phyloP scores from a whole-genome alignment of 2,113 vertebrate genomes.

The Trogon melanurus region DNA sequence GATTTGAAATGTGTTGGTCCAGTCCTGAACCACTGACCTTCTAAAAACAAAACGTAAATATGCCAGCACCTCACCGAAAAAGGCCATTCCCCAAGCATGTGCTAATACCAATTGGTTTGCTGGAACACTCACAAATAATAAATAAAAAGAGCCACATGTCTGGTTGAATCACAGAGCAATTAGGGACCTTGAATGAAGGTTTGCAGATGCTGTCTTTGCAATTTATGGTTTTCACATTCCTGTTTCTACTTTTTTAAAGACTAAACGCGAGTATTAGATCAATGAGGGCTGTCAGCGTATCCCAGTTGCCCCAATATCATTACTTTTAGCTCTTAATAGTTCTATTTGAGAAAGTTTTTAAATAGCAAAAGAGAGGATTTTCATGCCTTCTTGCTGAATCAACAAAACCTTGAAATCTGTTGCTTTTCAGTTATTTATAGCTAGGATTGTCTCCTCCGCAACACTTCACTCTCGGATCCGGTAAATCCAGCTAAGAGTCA shows the following conservation, averaged over 20 bases:
- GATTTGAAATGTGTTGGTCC: not conserved
- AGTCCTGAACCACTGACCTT: not conserved
- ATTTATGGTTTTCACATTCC: not conserved
- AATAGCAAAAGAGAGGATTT: not conserved
- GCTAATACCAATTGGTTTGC: not conserved
- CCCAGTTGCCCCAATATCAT: not conserved
- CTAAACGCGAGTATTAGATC: not conserved
- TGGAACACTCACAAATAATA: slow-evolving; percentile 11
- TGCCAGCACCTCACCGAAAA: not conserved
- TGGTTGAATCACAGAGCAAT: slow-evolving; percentile 11
- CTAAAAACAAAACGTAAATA: not conserved
- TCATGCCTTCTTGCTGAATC: slow-evolving; percentile 2
- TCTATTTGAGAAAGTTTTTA: not conserved
- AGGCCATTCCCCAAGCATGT: not conserved
- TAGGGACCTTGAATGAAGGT: not conserved
- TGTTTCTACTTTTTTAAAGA: not conserved
- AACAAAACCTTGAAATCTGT: not conserved
- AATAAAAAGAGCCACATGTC: not conserved
- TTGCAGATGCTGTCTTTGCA: slow-evolving; percentile 24
- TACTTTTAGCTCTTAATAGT: not conserved
- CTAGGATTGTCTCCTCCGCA: not conserved
- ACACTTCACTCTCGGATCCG: not conserved
- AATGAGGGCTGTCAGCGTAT: not conserved
- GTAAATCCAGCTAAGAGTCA: not conserved
- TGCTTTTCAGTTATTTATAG: not conserved